Conservation (phyloP, 2,797 vertebrate genomes). For the Sebastes cheni region DNA sequence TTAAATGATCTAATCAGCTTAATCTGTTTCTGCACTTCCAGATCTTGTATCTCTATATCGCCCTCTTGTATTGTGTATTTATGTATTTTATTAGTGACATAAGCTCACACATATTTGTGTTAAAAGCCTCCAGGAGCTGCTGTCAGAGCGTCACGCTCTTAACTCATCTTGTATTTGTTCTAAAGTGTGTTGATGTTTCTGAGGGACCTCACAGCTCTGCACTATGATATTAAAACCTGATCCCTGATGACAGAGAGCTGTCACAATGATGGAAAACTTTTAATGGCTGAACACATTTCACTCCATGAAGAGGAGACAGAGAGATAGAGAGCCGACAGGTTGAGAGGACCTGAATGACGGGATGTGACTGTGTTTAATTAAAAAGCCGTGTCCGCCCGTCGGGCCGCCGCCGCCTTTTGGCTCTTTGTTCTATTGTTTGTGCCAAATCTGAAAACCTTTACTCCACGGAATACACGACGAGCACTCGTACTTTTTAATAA, state of each 20-base stretch:
- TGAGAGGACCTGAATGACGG: not conserved
- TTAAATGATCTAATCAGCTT: too few relatives aligned
- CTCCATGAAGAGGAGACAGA: not conserved
- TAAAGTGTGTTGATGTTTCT: not conserved
- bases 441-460: not conserved
- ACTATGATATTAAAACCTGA: not conserved
- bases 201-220: not conserved
- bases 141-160: not conserved
- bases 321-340: not conserved
- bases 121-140: not conserved
- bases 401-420: not conserved
- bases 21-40: too few relatives aligned
- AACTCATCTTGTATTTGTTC: not conserved
- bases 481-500: not conserved
- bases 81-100: not conserved
- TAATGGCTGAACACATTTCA: not conserved
- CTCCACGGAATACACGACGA: not conserved
- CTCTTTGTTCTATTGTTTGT: slow-evolving; percentile 3
- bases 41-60: too few relatives aligned
- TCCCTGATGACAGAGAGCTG: not conserved
- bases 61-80: not conserved
- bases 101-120: not conserved
- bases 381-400: slow-evolving; percentile 3
- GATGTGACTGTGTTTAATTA: slow-evolving; percentile 36
- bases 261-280: not conserved